Base-by-base conservation (phyloP, 2,888 invertebrate genomes). In the Meloe dianella region DNA sequence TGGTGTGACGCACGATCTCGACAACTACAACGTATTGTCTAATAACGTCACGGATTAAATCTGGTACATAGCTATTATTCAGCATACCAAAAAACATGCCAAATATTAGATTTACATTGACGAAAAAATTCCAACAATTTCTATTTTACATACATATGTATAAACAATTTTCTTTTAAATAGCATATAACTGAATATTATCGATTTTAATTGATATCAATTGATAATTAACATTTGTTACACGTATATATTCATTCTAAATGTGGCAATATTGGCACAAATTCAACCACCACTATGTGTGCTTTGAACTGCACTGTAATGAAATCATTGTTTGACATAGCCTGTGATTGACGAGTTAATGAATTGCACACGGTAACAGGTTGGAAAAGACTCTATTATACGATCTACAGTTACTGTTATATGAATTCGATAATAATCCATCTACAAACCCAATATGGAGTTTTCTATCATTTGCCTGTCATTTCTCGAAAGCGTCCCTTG, bases 291-390 rank as follows among this genome's bases (percentile, higher is more conserved):
- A 54, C 24, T 12, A 8, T 17, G 32, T 38, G 24, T 20, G 63
- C 68, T 65, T 63, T 68, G 63, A 68, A 63, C 65, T 56, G 65
- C 5, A 54, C 56, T 68, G 61, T 68, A 65, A 68, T 68, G 65
- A 68, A 68, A 74, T 71, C 73, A 73, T 75, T 74, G 74, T 77
- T 77, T 73, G 73, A 71, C 69, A 64, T 71, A 70, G 74, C 67
- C 71, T 75, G 74, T 78, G 77, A 77, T 77, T 77, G 78, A 78
- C 74, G 73, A 77, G 71, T 75, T 69, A 67, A 69, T 66, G 65
- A 67, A 66, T 66, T 64, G 65, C 60, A 69, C 60, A 65, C 64
- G 60, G 58, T 24, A 54, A 24, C 63, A 60, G 65, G 64, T 65
- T 57, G 68, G 60, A 35, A 67, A n/a, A 54, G 24, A 9, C 54